phyloP scores from a whole-genome alignment of 2,113 vertebrate species.

The Turdus rufiventris region DNA sequence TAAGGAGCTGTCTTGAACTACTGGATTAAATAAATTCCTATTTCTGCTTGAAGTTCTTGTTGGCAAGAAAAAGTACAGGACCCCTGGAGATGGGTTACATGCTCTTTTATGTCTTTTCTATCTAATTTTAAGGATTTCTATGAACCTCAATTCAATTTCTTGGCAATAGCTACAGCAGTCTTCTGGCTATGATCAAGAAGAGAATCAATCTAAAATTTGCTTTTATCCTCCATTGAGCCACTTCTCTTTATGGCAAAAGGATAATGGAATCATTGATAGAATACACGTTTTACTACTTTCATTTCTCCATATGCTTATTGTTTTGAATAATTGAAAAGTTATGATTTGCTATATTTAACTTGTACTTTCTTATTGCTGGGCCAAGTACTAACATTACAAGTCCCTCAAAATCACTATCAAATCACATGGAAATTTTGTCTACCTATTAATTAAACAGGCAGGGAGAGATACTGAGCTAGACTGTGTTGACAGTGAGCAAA shows the following conservation, averaged over 20 bases:
- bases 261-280: conserved; percentile 27
- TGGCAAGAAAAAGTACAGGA: neutral
- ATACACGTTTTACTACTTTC: neutral
- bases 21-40: conserved; percentile 6
- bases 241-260: conserved; percentile 1
- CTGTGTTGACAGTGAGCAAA: neutral
- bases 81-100: neutral
- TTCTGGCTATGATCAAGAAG: conserved; percentile 21
- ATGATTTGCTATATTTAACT: conserved; percentile 5
- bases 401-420: neutral
- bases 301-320: neutral
- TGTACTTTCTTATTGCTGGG: neutral
- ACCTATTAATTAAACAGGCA: neutral
- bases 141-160: conserved; percentile 21
- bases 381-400: neutral
- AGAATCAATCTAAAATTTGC: conserved; percentile 30
- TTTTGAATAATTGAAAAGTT: conserved; percentile 51
- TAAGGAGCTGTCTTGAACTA: neutral
- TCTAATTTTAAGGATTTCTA: conserved; percentile 16
- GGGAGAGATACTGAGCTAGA: neutral
- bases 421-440: neutral
- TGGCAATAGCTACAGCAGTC: neutral
- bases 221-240: conserved; percentile 27
- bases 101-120: neutral
- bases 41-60: conserved; percentile 20